Evolutionary conservation across 2,888 invertebrate genomes (phyloP).

Genomic region (Drosophila borealis): DNA sequence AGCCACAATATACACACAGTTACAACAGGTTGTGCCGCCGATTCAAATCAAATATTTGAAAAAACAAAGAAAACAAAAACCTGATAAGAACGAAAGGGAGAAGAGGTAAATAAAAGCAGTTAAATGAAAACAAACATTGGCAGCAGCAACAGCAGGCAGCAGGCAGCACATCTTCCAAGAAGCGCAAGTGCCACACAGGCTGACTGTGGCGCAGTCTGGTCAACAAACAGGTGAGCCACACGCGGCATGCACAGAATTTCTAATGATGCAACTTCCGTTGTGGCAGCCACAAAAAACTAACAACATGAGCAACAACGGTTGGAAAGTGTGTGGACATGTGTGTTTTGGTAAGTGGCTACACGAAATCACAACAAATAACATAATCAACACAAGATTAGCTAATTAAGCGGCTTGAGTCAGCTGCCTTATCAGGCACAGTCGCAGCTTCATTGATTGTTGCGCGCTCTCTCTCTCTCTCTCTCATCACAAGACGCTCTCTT

Average conservation of each 20-base stretch:
- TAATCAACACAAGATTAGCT: slow-evolving; percentile 44
- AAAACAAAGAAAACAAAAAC: slow-evolving; percentile 14
- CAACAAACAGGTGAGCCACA: slow-evolving; percentile 26
- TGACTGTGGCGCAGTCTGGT: slow-evolving; percentile 10
- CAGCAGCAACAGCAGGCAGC: neutral
- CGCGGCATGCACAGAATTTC: slow-evolving; percentile 61
- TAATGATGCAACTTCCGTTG: slow-evolving; percentile 75
- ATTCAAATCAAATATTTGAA: slow-evolving; percentile 54
- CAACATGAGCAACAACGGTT: slow-evolving; percentile 3
- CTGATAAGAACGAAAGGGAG: slow-evolving; percentile 31
- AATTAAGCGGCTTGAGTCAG: slow-evolving; percentile 43
- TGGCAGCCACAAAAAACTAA: slow-evolving; percentile 10
- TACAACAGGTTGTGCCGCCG: slow-evolving; percentile 23
- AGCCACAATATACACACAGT: slow-evolving; percentile 1
- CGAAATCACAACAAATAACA: slow-evolving; percentile 36
- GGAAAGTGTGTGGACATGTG: slow-evolving; percentile 2
- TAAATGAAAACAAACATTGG: slow-evolving; percentile 14
- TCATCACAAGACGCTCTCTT: slow-evolving; percentile 4
- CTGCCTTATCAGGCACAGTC: slow-evolving; percentile 59
- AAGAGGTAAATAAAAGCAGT: slow-evolving; percentile 14
- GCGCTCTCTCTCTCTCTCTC: slow-evolving; percentile 10
- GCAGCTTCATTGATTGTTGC: slow-evolving; percentile 1
- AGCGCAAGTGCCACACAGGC: slow-evolving; percentile 21
- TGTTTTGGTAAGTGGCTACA: slow-evolving; percentile 3
- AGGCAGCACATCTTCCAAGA: slow-evolving; percentile 30